Evolutionary conservation across 1,140 invertebrate species (phyloP).

Genomic region (Arion vulgaris): DNA sequence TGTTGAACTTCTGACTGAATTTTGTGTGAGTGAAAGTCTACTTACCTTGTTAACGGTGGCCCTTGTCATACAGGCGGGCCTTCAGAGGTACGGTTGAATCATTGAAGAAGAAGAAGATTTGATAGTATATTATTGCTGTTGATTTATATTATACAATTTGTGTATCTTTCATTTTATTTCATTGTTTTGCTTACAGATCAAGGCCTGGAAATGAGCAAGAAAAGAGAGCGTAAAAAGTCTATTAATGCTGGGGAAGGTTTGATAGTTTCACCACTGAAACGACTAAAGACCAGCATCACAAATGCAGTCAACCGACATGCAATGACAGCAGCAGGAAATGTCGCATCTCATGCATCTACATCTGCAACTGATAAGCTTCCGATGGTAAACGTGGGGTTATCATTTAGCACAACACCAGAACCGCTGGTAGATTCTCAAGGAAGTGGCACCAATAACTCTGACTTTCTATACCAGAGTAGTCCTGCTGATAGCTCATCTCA

Average conservation of each 20-base stretch:
- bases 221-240: constrained; percentile 26
- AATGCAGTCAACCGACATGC: constrained; percentile 40
- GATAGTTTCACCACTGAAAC: constrained; percentile 27
- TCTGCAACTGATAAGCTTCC: background rate
- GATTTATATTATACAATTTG: background rate
- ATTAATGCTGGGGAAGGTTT: background rate
- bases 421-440: background rate
- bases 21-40: no score
- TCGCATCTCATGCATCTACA: background rate
- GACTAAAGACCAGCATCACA: constrained; percentile 30
- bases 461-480: background rate
- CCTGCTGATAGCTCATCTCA: background rate
- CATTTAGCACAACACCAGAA: background rate
- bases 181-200: background rate
- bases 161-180: background rate
- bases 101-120: background rate
- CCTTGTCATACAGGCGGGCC: no score
- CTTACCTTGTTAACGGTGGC: no score
- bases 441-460: background rate
- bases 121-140: background rate
- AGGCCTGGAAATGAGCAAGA: background rate
- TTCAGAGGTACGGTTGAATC: no score
- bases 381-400: background rate
- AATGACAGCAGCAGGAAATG: background rate
- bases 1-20: no score